Conservation (phyloP, 1,140 invertebrate genomes). For the Drosophila parabipectinata region DNA sequence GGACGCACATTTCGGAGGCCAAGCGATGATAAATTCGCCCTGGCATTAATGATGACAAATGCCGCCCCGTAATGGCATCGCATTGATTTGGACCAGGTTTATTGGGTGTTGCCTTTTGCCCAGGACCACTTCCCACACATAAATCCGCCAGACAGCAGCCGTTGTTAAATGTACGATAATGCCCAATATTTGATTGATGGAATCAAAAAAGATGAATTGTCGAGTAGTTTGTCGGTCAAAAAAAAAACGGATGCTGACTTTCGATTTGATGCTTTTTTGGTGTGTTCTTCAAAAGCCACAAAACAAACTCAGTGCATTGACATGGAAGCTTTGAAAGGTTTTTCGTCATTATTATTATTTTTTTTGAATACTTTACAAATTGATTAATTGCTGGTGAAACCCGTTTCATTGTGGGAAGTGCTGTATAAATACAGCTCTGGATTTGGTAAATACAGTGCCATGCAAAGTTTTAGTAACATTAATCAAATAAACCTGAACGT, state of each 20-base stretch:
- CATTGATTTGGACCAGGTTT: slow-evolving; percentile 48
- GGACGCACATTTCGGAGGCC: slow-evolving; percentile 20
- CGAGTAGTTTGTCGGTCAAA: background rate
- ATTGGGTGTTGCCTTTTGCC: slow-evolving; percentile 28
- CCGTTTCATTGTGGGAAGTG: slow-evolving; percentile 23
- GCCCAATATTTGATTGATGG: slow-evolving; percentile 24
- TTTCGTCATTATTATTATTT: slow-evolving; percentile 29
- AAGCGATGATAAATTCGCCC: slow-evolving; percentile 54
- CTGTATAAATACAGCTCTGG: slow-evolving; percentile 17
- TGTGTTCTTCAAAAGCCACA: background rate
- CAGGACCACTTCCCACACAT: slow-evolving; percentile 7
- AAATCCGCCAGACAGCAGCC: slow-evolving; percentile 9
- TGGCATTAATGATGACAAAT: slow-evolving; percentile 66
- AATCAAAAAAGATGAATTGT: slow-evolving; percentile 15
- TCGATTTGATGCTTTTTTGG: slow-evolving; percentile 1
- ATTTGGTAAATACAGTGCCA: no score
- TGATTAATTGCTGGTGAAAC: slow-evolving; percentile 37
- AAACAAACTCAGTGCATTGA: slow-evolving; percentile 17
- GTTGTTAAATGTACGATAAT: slow-evolving; percentile 18
- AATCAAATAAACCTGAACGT: background rate
- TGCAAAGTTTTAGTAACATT: background rate
- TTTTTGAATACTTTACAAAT: slow-evolving; percentile 1
- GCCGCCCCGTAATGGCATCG: slow-evolving; percentile 19
- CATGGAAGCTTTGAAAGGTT: slow-evolving; percentile 6
- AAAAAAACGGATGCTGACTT: background rate